Percentiles rank a stretch among this genome's conserved stretches.
Conservation (phyloP, 2,113 vertebrate genomes). For the Chionomys nivalis region DNA sequence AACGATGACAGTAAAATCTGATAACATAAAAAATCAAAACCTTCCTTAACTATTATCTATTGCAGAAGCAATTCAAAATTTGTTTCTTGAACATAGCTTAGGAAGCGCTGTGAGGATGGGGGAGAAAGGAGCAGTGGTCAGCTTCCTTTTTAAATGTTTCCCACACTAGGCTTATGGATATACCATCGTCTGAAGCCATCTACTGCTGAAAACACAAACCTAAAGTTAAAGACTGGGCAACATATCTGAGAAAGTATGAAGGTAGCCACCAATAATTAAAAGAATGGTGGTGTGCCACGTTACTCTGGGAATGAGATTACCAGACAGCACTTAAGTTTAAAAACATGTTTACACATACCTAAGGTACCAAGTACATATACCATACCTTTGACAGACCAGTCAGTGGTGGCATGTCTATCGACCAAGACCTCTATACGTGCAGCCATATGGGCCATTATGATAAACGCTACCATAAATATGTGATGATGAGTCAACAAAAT, state of each 20-base stretch:
- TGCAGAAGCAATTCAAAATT: slow-evolving; percentile 16
- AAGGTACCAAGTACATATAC: background rate
- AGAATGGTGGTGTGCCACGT: background rate
- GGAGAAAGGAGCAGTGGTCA: background rate
- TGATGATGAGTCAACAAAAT: slow-evolving; percentile 20
- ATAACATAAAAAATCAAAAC: slow-evolving; percentile 7
- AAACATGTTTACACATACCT: background rate
- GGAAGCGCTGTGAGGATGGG: background rate
- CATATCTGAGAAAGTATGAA: background rate
- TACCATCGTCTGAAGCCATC: background rate
- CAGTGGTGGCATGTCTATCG: background rate
- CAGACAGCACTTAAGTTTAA: background rate
- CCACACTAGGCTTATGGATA: background rate
- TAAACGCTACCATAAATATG: background rate
- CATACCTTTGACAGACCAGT: background rate
- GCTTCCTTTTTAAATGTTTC: background rate
- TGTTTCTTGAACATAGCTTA: background rate
- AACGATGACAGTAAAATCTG: background rate
- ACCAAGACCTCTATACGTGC: background rate
- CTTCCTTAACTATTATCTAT: background rate
- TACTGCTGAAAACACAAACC: background rate
- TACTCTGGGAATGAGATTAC: background rate
- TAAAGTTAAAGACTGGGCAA: background rate
- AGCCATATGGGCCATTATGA: background rate
- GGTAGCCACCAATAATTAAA: background rate